Evolutionary conservation across 2,888 invertebrate genomes (phyloP).

Genomic region (Cremastinae sp.): DNA sequence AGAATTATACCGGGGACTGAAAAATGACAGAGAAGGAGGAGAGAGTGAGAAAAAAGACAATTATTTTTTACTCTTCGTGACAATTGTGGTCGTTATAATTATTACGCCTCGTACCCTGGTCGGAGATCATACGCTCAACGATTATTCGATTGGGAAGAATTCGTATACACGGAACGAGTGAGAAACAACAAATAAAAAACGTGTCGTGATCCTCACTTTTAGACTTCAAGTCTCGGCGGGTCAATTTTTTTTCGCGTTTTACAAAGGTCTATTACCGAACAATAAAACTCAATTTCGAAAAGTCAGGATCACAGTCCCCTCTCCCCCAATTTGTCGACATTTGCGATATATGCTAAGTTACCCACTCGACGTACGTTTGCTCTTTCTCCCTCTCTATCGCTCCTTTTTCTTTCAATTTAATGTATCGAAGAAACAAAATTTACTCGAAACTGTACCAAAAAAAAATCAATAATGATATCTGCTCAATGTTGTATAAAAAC

Average conservation of each 20-base stretch:
- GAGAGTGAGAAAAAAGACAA: conserved; percentile 16
- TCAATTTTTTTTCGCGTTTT: not conserved
- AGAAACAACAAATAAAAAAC: conserved; percentile 12
- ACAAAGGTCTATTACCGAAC: not conserved
- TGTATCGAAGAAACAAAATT: conserved; percentile 17
- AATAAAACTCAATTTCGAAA: conserved; percentile 4
- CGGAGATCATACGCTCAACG: conserved; percentile 60
- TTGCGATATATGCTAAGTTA: no score
- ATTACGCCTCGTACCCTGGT: conserved; percentile 53
- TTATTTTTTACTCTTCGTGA: conserved; percentile 33
- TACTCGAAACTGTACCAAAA: conserved; percentile 3
- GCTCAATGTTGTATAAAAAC: no score
- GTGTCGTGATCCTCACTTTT: not conserved
- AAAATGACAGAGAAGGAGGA: not conserved
- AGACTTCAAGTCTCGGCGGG: not conserved
- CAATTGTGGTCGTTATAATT: conserved; percentile 36
- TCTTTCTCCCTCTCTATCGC: conserved; percentile 9
- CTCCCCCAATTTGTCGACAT: no score
- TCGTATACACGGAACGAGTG: conserved; percentile 34
- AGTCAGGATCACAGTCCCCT: no score
- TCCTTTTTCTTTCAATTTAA: not conserved
- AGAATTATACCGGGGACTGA: conserved; percentile 10
- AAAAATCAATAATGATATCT: not conserved
- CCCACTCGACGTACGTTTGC: not conserved
- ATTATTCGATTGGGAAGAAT: conserved; percentile 49